Percentiles rank a stretch among this genome's conserved stretches.
Conservation (phyloP, 2,113 vertebrate species). For the Carlito syrichta region DNA sequence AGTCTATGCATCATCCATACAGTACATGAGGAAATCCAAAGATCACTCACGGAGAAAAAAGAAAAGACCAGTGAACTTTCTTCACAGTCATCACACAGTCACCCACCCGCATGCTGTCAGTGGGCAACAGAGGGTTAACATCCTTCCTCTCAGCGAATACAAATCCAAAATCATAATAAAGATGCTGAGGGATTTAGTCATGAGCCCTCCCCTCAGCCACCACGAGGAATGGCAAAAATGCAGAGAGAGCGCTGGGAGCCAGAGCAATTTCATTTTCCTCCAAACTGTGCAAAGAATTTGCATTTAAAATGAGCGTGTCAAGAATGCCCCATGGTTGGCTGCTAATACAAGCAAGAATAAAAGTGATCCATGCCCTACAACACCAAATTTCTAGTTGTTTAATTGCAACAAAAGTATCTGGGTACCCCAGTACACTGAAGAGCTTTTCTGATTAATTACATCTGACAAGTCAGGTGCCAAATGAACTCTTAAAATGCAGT, state of each 20-base stretch:
- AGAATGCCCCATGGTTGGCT: conserved; percentile 32
- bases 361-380: not conserved
- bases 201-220: conserved; percentile 22
- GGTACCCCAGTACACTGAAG: not conserved
- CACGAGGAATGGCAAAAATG: conserved; percentile 73
- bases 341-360: conserved; percentile 24
- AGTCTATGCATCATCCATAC: not conserved
- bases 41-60: not conserved
- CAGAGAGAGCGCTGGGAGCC: conserved; percentile 25
- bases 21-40: not conserved
- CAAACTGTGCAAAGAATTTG: conserved; percentile 67
- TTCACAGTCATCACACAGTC: not conserved
- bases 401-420: not conserved
- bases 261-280: conserved; percentile 60
- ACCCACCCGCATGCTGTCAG: not conserved
- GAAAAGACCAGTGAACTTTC: not conserved
- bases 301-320: conserved; percentile 68
- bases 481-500: not conserved
- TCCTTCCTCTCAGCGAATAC: conserved; percentile 38
- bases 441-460: not conserved
- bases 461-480: not conserved
- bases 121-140: conserved; percentile 48
- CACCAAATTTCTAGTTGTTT: conserved; percentile 14
- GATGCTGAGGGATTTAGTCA: conserved; percentile 53
- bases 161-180: conserved; percentile 57